These are phyloP conservation scores for Ochropacha duplaris DNA, from an alignment of 2,888 invertebrate species.

Conservation along the genomic window DNA sequence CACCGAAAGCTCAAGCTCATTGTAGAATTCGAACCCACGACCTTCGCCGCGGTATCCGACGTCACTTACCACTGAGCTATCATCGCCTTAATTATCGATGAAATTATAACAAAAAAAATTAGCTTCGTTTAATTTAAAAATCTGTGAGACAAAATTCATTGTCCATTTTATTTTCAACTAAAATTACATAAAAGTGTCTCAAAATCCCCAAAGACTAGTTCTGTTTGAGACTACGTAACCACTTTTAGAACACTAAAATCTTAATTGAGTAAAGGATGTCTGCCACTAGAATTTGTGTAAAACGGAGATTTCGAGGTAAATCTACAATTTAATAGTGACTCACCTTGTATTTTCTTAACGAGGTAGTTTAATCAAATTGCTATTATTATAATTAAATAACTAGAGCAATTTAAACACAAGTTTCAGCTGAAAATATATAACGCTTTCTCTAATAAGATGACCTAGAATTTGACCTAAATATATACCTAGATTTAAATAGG, in stretches of 20 bases:
- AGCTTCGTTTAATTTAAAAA: no score
- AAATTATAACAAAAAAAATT: no score
- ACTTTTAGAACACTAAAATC: slow-evolving; percentile 1
- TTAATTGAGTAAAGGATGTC: not conserved
- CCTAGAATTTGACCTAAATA: no score
- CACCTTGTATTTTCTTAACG: not conserved
- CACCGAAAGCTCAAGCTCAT: no score
- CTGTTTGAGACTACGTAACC: not conserved
- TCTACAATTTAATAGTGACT: not conserved
- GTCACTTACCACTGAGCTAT: no score
- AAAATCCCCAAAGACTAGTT: not conserved
- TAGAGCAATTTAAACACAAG: not conserved
- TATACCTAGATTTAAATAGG: no score
- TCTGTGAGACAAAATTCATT: not conserved
- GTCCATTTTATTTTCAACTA: not conserved
- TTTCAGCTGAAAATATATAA: not conserved
- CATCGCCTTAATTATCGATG: no score
- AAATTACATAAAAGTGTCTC: not conserved
- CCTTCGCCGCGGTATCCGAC: no score
- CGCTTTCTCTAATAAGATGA: no score
- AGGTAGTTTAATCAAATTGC: not conserved
- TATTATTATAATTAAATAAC: not conserved
- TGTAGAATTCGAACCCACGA: no score
- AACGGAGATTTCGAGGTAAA: not conserved
- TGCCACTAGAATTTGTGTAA: not conserved